These are phyloP conservation scores for Dinomys branickii DNA, from an alignment of 2,113 vertebrate genomes.

Conservation along the genomic window DNA sequence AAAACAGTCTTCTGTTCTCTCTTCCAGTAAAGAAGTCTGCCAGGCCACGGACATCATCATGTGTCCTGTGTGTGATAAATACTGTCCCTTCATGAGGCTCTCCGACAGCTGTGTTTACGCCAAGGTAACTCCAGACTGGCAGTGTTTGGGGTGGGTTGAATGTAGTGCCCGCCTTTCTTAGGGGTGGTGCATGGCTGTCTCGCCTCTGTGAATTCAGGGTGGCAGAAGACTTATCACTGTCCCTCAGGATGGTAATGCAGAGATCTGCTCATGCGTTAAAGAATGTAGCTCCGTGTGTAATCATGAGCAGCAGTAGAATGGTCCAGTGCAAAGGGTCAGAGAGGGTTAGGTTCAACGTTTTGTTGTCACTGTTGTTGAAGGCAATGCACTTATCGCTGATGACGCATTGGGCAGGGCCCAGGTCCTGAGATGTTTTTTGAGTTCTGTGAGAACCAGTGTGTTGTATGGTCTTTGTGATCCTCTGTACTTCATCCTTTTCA, in stretches of 20 bases:
- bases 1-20: constrained; percentile 74
- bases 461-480: not conserved
- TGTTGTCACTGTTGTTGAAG: not conserved
- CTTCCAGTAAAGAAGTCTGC: constrained; percentile 97
- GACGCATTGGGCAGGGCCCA: rapidly evolving
- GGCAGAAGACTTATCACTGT: not conserved
- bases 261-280: not conserved
- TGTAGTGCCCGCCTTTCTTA: not conserved
- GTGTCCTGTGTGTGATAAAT: constrained; percentile 98
- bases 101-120: constrained; percentile 96
- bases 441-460: not conserved
- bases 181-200: not conserved
- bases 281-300: not conserved
- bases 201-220: not conserved
- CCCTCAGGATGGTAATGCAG: not conserved
- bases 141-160: not conserved
- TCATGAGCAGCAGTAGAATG: not conserved
- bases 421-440: not conserved
- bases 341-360: not conserved
- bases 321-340: not conserved
- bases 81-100: constrained; percentile 96
- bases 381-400: not conserved
- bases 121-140: constrained; percentile 86
- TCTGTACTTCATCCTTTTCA: not conserved
- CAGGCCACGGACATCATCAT: constrained; percentile 95